Evolutionary conservation across 2,113 vertebrate genomes (phyloP).

Genomic region (Fulica atra): DNA sequence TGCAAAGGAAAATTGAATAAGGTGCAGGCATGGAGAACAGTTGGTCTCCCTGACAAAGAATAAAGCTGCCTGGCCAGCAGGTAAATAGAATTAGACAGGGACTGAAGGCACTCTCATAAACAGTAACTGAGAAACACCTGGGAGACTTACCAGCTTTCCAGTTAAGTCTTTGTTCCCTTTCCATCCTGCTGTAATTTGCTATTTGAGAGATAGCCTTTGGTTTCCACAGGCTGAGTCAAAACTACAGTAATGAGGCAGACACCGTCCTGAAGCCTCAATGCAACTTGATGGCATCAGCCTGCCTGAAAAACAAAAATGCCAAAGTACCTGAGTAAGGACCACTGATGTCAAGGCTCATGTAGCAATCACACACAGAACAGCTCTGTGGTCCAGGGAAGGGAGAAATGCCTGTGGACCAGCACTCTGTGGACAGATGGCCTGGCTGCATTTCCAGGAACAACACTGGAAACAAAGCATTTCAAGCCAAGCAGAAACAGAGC

Average conservation of each 20-base stretch:
- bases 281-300: no score
- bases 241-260: background rate
- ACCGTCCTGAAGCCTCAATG: background rate
- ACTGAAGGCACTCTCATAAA: background rate
- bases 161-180: background rate
- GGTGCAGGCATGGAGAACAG: background rate
- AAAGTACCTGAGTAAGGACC: no score
- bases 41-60: background rate
- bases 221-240: background rate
- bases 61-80: rapidly evolving
- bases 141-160: background rate
- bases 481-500: background rate
- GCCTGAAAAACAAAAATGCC: background rate
- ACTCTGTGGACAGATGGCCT: background rate
- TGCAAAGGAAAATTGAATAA: background rate
- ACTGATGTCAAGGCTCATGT: rapidly evolving
- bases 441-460: background rate
- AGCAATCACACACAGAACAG: background rate
- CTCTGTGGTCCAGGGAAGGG: background rate
- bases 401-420: background rate
- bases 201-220: background rate
- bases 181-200: background rate
- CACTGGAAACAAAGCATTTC: background rate
- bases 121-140: background rate
- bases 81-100: background rate